Percentiles rank a stretch among this genome's conserved stretches.
Conservation (phyloP, 2,113 vertebrate species). For the Thamnophis sirtalis region DNA sequence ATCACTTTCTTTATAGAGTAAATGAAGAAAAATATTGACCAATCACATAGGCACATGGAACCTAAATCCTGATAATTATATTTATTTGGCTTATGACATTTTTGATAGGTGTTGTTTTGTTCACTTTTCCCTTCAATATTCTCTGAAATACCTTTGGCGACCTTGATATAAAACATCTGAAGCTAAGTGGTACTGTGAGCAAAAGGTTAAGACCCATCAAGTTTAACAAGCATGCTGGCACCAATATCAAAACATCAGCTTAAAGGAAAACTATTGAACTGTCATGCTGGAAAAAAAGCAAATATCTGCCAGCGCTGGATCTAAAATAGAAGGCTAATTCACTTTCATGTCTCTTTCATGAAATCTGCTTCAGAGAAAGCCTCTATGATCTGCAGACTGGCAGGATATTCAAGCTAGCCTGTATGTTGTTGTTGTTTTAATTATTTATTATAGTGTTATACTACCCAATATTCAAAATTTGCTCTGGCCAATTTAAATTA, state of each 20-base stretch:
- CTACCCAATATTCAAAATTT: not conserved
- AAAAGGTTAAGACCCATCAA: not conserved
- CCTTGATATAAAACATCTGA: not conserved
- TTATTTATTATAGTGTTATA: not conserved
- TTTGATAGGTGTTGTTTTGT: not conserved
- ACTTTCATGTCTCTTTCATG: not conserved
- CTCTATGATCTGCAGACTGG: not conserved
- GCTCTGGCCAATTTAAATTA: not conserved
- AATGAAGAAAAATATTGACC: not conserved
- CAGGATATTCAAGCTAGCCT: not conserved
- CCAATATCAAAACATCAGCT: not conserved
- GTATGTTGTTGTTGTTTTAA: not conserved
- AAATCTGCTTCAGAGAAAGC: not conserved
- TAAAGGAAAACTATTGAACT: not conserved
- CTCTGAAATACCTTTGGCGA: not conserved
- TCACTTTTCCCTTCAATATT: not conserved
- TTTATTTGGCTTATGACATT: not conserved
- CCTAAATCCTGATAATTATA: too few species aligned
- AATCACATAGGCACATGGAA: not conserved
- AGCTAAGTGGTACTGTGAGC: not conserved
- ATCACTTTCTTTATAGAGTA: not conserved
- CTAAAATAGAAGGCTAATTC: not conserved
- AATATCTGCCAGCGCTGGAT: not conserved
- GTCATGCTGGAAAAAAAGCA: not conserved
- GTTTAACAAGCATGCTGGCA: not conserved